Conservation (phyloP, 1,140 invertebrate genomes). For the Cyclina sinensis region DNA sequence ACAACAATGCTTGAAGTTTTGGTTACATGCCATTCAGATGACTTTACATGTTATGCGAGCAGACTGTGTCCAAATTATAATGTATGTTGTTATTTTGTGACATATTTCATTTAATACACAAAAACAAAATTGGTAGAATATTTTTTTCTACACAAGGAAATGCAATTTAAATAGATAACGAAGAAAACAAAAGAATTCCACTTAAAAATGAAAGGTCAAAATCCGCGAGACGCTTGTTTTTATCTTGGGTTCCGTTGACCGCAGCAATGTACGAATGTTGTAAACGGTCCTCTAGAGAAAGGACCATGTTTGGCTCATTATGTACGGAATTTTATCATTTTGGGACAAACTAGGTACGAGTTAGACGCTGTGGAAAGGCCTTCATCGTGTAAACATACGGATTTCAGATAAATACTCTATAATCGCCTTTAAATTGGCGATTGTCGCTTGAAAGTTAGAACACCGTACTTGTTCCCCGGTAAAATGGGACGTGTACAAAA, state of each 20-base stretch:
- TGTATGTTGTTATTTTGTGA: too few relatives aligned
- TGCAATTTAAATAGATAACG: too few relatives aligned
- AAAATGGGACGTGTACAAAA: not conserved
- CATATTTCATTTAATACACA: too few relatives aligned
- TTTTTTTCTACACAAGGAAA: too few relatives aligned
- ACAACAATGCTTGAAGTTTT: too few relatives aligned
- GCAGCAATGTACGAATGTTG: constrained; percentile 11
- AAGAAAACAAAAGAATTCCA: too few relatives aligned
- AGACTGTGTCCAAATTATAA: too few relatives aligned
- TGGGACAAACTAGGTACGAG: constrained; percentile 46
- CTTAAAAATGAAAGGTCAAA: too few relatives aligned
- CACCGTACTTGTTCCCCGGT: not conserved
- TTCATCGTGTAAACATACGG: constrained; percentile 44
- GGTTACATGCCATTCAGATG: too few relatives aligned
- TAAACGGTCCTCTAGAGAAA: not conserved
- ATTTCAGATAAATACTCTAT: constrained; percentile 56
- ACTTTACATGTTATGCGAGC: too few relatives aligned
- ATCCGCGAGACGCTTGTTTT: not conserved
- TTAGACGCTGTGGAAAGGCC: constrained; percentile 8
- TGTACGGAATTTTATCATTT: constrained; percentile 42
- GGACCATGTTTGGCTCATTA: constrained; percentile 18
- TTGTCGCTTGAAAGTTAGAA: constrained; percentile 46
- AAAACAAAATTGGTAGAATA: too few relatives aligned
- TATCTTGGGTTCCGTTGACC: not conserved
- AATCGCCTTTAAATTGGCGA: constrained; percentile 67